These are phyloP conservation scores for Channa argus DNA, from an alignment of 2,113 vertebrate genomes.

Conservation along the genomic window DNA sequence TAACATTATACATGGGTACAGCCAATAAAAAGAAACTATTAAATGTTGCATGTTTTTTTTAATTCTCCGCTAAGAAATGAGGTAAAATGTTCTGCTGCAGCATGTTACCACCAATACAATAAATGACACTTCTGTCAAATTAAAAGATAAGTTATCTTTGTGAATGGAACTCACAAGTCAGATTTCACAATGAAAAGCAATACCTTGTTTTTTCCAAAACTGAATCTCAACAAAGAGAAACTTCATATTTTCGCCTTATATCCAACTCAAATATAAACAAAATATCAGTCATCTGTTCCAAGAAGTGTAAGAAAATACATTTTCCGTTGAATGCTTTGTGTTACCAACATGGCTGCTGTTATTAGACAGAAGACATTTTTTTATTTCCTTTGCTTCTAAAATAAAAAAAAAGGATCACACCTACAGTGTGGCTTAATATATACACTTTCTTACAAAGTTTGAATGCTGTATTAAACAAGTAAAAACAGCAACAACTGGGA, in stretches of 20 bases:
- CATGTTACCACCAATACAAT: constrained; percentile 48
- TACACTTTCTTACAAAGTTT: constrained; percentile 81
- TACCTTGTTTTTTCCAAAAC: constrained; percentile 19
- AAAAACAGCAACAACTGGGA: constrained; percentile 79
- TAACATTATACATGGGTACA: constrained; percentile 65
- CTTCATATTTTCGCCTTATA: constrained; percentile 37
- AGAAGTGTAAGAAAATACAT: constrained; percentile 67
- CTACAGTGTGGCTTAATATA: constrained; percentile 64
- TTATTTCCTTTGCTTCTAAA: constrained; percentile 63
- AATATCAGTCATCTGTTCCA: constrained; percentile 53
- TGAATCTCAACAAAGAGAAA: constrained; percentile 30
- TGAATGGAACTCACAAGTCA: constrained; percentile 24
- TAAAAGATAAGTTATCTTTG: constrained; percentile 49
- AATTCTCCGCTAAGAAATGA: constrained; percentile 62
- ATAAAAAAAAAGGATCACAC: constrained; percentile 78
- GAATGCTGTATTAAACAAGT: constrained; percentile 75
- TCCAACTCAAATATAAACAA: constrained; percentile 55
- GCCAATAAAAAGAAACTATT: constrained; percentile 61
- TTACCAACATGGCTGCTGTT: constrained; percentile 82
- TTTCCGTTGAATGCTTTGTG: constrained; percentile 67
- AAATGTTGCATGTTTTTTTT: constrained; percentile 48
- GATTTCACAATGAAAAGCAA: constrained; percentile 50
- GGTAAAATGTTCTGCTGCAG: constrained; percentile 70
- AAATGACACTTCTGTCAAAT: constrained; percentile 43
- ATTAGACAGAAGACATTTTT: constrained; percentile 63